phyloP scores from a whole-genome alignment of 2,113 vertebrate genomes.

The Sapayoa aenigma region DNA sequence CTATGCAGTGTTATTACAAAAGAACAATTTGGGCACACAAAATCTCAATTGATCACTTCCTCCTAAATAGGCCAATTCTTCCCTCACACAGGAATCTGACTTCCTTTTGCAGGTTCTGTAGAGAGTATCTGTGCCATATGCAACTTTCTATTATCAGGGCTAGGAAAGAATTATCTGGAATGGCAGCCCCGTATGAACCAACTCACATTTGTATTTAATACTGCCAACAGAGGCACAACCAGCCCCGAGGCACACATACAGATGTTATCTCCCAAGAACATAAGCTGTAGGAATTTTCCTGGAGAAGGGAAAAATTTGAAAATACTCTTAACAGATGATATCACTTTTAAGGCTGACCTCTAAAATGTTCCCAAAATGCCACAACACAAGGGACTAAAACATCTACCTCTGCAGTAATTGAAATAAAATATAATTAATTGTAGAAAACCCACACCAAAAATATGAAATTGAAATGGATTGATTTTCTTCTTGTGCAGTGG shows the following conservation, averaged over 20 bases:
- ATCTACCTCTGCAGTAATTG: background rate
- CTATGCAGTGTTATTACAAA: background rate
- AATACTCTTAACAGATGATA: background rate
- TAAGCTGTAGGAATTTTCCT: background rate
- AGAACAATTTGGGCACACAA: background rate
- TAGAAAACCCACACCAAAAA: background rate
- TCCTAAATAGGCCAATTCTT: background rate
- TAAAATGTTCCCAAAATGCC: background rate
- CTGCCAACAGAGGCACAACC: background rate
- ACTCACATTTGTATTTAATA: background rate
- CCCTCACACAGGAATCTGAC: background rate
- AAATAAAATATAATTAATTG: background rate
- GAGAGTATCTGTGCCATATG: background rate
- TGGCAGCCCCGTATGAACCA: background rate
- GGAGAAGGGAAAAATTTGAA: background rate
- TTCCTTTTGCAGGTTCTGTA: background rate
- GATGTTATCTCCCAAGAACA: background rate
- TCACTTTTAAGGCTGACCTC: background rate
- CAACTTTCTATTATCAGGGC: background rate
- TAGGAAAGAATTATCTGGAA: background rate
- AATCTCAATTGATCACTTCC: background rate
- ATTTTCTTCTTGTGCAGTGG: slow-evolving; percentile 4
- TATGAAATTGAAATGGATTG: background rate
- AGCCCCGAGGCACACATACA: background rate
- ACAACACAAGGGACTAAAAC: background rate